phyloP scores from a whole-genome alignment of 2,797 vertebrate genomes.

The Lycodopsis pacificus region DNA sequence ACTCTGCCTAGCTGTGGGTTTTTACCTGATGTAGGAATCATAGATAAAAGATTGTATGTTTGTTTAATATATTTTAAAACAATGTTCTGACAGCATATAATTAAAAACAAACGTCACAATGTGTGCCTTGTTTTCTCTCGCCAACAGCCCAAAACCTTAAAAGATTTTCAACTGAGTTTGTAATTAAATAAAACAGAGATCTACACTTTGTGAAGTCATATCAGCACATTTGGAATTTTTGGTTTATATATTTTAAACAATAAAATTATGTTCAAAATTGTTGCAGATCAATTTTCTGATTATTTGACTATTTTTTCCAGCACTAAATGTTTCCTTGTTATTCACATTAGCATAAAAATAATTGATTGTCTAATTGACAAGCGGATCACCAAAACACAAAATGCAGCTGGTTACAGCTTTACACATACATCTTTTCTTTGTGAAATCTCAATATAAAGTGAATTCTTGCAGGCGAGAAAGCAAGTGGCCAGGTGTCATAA shows the following conservation, averaged over 20 bases:
- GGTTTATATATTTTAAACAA: neutral
- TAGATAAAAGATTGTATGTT: neutral
- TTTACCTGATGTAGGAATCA: conserved; percentile 15
- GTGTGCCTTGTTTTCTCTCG: neutral
- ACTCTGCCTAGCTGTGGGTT: neutral
- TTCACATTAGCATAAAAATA: neutral
- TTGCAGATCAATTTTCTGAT: neutral
- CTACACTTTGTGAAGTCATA: neutral
- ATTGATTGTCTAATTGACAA: neutral
- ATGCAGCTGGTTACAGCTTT: neutral
- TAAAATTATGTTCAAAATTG: neutral
- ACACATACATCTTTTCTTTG: neutral
- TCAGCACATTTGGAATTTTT: neutral
- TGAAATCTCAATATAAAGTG: neutral
- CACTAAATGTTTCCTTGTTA: neutral
- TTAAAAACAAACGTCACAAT: neutral
- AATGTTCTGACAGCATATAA: neutral
- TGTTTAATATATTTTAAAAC: neutral
- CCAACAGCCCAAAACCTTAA: neutral
- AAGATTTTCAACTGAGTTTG: neutral
- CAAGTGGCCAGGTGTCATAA: neutral
- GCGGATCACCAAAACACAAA: neutral
- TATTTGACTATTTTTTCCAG: neutral
- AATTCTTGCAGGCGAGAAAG: neutral
- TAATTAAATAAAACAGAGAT: neutral